Percentiles rank a stretch among this genome's conserved stretches.
Conservation (phyloP, 2,113 vertebrate genomes). For the Labrus mixtus region DNA sequence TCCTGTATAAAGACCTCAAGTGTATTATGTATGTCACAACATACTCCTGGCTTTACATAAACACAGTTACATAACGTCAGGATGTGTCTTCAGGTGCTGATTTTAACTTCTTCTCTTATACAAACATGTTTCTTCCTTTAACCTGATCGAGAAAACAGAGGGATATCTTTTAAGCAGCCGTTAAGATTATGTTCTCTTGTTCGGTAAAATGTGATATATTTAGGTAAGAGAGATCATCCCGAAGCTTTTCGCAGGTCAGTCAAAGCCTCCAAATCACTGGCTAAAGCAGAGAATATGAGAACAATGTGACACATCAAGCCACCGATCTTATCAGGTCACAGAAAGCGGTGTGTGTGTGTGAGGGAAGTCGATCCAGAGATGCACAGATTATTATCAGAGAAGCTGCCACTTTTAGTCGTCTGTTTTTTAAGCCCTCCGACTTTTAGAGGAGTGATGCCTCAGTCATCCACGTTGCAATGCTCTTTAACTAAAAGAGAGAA, state of each 20-base stretch:
- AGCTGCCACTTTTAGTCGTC: background rate
- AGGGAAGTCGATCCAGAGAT: background rate
- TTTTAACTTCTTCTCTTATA: conserved; percentile 8
- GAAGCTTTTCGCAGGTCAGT: conserved; percentile 20
- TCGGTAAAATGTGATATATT: conserved; percentile 48
- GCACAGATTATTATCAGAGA: background rate
- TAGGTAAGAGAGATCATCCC: conserved; percentile 44
- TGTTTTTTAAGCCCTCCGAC: background rate
- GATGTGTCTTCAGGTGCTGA: conserved; percentile 50
- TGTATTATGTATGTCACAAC: conserved; percentile 45
- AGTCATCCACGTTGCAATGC: background rate
- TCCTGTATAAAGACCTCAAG: conserved; percentile 26
- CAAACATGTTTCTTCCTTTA: conserved; percentile 54
- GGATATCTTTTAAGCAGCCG: conserved; percentile 28
- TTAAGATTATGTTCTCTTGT: conserved; percentile 46
- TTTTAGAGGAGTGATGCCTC: background rate
- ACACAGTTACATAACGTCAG: conserved; percentile 41
- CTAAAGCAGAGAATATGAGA: conserved; percentile 12
- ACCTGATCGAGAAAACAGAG: conserved; percentile 71
- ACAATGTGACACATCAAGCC: conserved; percentile 7
- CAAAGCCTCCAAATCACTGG: background rate
- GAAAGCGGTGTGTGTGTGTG: background rate
- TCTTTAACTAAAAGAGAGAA: too few relatives aligned
- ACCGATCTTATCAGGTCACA: conserved; percentile 37
- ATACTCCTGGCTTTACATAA: conserved; percentile 39